These are phyloP conservation scores for Polypterus bichir DNA, from an alignment of 2,113 vertebrate species.

Conservation along the genomic window DNA sequence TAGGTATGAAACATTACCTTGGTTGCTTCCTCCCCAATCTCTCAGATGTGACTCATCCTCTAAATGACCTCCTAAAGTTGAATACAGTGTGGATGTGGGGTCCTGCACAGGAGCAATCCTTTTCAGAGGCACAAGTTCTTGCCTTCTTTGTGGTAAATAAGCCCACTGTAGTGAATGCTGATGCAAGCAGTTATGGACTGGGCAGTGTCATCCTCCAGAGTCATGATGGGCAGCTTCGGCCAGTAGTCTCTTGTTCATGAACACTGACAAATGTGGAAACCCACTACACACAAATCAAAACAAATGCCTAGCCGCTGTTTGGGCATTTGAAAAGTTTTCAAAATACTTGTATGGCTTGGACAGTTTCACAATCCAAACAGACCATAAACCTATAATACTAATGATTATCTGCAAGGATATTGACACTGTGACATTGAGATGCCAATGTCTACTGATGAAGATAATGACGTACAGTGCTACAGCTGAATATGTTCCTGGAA, in stretches of 20 bases:
- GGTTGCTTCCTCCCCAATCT: slow-evolving; percentile 6
- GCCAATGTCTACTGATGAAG: slow-evolving; percentile 11
- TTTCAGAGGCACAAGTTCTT: slow-evolving; percentile 1
- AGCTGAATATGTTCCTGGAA: slow-evolving; percentile 5
- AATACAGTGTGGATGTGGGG: slow-evolving; percentile 1
- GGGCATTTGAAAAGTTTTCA: slow-evolving; percentile 17
- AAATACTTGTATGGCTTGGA: slow-evolving; percentile 11
- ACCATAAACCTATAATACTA: slow-evolving; percentile 14
- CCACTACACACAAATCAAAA: slow-evolving; percentile 14
- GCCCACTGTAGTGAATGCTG: slow-evolving; percentile 1
- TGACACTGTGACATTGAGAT: slow-evolving; percentile 10
- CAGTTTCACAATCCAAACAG: slow-evolving; percentile 3
- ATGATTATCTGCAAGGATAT: slow-evolving; percentile 12
- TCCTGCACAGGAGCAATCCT: neutral
- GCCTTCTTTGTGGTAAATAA: neutral
- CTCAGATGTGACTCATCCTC: slow-evolving; percentile 2
- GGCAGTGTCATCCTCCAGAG: neutral
- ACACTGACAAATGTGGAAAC: slow-evolving; percentile 10
- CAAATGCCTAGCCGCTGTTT: slow-evolving; percentile 10
- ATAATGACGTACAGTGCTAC: slow-evolving; percentile 13
- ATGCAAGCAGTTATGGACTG: neutral
- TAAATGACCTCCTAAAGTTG: neutral
- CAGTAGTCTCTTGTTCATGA: neutral
- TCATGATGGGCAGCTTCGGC: neutral
- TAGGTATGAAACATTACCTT: slow-evolving; percentile 9